Evolutionary conservation across 2,888 invertebrate species (phyloP).

Genomic region (Enoplolaimus lenunculus): DNA sequence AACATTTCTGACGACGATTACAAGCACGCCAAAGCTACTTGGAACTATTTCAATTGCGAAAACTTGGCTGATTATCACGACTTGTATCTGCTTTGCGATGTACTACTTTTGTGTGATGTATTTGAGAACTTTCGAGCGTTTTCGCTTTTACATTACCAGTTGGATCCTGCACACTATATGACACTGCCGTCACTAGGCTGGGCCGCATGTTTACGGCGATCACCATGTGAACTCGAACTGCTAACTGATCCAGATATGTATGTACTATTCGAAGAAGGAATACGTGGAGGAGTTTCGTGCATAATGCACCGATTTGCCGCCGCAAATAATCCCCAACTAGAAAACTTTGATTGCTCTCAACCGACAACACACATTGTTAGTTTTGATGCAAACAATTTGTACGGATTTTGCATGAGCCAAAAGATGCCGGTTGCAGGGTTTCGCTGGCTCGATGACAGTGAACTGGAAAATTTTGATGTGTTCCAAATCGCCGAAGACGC

Average conservation of each 20-base stretch:
- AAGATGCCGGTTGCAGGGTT: not conserved
- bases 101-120: not conserved
- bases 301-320: not conserved
- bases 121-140: not conserved
- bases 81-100: not conserved
- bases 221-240: not conserved
- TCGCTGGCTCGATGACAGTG: not conserved
- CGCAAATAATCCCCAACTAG: not conserved
- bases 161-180: not conserved
- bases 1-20: not conserved
- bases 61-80: not conserved
- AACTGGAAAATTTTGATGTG: conserved; percentile 3
- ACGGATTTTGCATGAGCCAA: not conserved
- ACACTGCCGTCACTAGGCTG: too few relatives aligned
- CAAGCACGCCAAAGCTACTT: not conserved
- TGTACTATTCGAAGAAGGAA: not conserved
- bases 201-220: too few relatives aligned
- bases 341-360: not conserved
- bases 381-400: too few relatives aligned
- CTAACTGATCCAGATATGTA: not conserved
- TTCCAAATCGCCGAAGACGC: not conserved
- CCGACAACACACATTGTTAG: too few relatives aligned
- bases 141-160: not conserved
- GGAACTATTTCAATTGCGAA: not conserved
- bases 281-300: not conserved